Evolutionary conservation across 2,888 invertebrate species (phyloP).

Genomic region (Gymnocheta viridis): DNA sequence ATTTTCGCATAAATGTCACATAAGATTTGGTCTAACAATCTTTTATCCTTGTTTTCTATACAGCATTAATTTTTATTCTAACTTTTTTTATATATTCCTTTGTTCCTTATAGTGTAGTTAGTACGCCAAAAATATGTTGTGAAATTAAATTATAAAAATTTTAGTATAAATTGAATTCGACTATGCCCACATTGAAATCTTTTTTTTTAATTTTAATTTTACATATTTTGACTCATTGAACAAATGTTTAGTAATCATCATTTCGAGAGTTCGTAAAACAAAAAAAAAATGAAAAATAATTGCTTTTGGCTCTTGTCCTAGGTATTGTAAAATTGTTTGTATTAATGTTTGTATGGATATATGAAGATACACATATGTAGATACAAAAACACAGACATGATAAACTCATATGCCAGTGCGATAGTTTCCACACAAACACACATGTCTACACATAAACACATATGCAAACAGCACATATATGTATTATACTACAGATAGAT

Average conservation of each 20-base stretch:
- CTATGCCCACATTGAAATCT: neutral
- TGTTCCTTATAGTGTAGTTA: no score
- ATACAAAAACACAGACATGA: neutral
- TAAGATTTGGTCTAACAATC: no score
- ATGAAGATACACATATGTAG: neutral
- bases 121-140: no score
- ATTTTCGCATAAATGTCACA: no score
- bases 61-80: no score
- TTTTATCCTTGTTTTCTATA: no score
- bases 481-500: neutral
- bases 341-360: neutral
- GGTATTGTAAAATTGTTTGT: constrained; percentile 17
- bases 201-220: neutral
- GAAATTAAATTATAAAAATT: no score
- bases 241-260: constrained; percentile 45
- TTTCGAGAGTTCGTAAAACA: constrained; percentile 33
- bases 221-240: constrained; percentile 50
- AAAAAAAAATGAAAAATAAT: constrained; percentile 19
- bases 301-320: constrained; percentile 38
- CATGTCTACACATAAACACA: neutral
- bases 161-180: neutral
- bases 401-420: neutral
- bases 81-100: no score
- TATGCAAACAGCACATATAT: neutral
- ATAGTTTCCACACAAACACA: neutral